Conservation (phyloP, 2,113 vertebrate genomes). For the Agapornis roseicollis region DNA sequence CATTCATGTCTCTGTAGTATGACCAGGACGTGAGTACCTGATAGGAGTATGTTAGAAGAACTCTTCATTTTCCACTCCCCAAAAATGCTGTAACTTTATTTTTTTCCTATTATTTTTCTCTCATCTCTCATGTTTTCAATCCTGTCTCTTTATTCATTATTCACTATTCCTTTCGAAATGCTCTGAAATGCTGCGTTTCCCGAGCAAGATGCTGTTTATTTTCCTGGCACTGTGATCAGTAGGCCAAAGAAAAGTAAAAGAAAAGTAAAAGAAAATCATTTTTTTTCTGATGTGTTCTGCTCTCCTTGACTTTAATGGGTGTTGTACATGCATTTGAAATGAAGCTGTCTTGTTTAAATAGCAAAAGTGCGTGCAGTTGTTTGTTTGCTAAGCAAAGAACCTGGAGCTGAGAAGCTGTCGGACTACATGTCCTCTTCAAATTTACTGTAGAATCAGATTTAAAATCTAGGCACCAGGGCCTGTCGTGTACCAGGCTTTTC, state of each 20-base stretch:
- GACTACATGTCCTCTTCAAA: neutral
- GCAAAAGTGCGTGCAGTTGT: neutral
- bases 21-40: neutral
- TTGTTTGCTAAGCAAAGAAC: slow-evolving; percentile 30
- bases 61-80: neutral
- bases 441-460: slow-evolving; percentile 1
- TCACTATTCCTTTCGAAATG: slow-evolving; percentile 9
- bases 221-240: neutral
- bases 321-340: neutral
- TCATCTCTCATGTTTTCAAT: neutral
- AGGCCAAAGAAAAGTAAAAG: neutral
- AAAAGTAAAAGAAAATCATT: neutral
- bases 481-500: neutral
- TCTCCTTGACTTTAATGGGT: slow-evolving; percentile 4
- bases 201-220: neutral
- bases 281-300: neutral
- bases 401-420: neutral
- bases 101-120: neutral
- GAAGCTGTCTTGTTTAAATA: slow-evolving; percentile 32
- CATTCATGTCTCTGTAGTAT: neutral
- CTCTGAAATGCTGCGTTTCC: neutral
- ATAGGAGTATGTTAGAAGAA: neutral
- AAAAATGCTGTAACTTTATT: fast-evolving
- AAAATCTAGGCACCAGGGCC: neutral
- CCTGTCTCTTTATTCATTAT: neutral